These are phyloP conservation scores for Drosophila percnosoma DNA, from an alignment of 2,888 invertebrate species.

Conservation along the genomic window DNA sequence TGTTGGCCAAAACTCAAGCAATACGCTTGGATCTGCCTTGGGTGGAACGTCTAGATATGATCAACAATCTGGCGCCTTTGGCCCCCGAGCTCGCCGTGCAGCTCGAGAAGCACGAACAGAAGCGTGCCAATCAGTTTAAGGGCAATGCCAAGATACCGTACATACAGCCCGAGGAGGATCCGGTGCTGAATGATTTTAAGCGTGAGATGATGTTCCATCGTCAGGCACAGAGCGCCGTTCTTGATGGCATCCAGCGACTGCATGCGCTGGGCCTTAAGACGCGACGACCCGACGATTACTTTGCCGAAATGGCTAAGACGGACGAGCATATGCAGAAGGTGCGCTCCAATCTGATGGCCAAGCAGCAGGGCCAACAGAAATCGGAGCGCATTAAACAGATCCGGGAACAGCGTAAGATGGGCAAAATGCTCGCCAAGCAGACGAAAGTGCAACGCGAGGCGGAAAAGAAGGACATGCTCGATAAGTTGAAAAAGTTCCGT, in stretches of 20 bases:
- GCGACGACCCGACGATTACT: slow-evolving; percentile 96
- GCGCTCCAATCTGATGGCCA: slow-evolving; percentile 91
- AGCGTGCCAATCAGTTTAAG: slow-evolving; percentile 88
- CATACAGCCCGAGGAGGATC: slow-evolving; percentile 89
- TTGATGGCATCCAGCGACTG: slow-evolving; percentile 92
- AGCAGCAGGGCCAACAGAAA: slow-evolving; percentile 93
- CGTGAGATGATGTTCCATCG: slow-evolving; percentile 94
- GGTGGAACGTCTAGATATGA: slow-evolving; percentile 93
- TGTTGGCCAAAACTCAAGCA: slow-evolving; percentile 90
- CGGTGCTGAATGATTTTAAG: slow-evolving; percentile 95
- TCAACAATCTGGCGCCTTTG: slow-evolving; percentile 91
- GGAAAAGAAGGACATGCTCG: slow-evolving; percentile 96
- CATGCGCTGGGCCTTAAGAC: slow-evolving; percentile 91
- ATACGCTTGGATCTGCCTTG: slow-evolving; percentile 91
- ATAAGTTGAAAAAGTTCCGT: slow-evolving; percentile 96
- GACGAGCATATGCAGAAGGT: slow-evolving; percentile 99
- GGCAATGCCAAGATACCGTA: slow-evolving; percentile 89
- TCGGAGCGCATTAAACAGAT: slow-evolving; percentile 96
- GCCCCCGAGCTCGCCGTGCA: slow-evolving; percentile 94
- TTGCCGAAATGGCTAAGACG: slow-evolving; percentile 99
- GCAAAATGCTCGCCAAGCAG: slow-evolving; percentile 95
- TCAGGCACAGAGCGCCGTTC: slow-evolving; percentile 94
- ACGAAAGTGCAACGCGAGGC: slow-evolving; percentile 93
- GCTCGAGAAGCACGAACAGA: slow-evolving; percentile 90
- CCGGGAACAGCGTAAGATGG: slow-evolving; percentile 95